phyloP scores from a whole-genome alignment of 2,888 invertebrate genomes.

The Linyphia triangularis region DNA sequence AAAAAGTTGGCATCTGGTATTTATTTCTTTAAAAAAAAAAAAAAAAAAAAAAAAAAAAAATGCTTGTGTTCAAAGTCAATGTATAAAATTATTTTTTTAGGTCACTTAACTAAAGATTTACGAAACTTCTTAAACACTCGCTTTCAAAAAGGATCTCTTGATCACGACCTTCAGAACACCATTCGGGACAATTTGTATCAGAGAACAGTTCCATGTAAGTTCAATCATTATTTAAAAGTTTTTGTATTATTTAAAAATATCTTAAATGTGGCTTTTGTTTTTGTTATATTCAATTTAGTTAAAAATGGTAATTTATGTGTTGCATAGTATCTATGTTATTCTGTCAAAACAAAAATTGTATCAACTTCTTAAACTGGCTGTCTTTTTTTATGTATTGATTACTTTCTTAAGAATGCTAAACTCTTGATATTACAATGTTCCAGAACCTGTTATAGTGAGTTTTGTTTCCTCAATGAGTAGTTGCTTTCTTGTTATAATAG shows the following conservation, averaged over 20 bases:
- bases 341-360: too few species aligned
- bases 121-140: slow-evolving; percentile 82
- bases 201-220: slow-evolving; percentile 83
- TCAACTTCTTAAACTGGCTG: too few species aligned
- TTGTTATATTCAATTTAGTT: background rate
- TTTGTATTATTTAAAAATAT: background rate
- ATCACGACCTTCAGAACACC: slow-evolving; percentile 84
- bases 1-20: background rate
- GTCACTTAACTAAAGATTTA: slow-evolving; percentile 79
- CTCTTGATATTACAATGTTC: too few species aligned
- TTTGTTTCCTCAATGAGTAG: too few species aligned
- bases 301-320: too few species aligned
- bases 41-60: background rate
- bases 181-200: slow-evolving; percentile 84
- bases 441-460: too few species aligned
- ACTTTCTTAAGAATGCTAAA: too few species aligned
- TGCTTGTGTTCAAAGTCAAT: background rate
- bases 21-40: background rate
- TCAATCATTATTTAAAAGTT: background rate
- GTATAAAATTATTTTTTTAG: slow-evolving; percentile 56
- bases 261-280: background rate
- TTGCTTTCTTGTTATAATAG: too few species aligned
- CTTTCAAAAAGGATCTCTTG: slow-evolving; percentile 83
- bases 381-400: too few species aligned
- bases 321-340: too few species aligned